Conservation (phyloP, 1,140 invertebrate genomes). For the Catajapyx aquilonaris region DNA sequence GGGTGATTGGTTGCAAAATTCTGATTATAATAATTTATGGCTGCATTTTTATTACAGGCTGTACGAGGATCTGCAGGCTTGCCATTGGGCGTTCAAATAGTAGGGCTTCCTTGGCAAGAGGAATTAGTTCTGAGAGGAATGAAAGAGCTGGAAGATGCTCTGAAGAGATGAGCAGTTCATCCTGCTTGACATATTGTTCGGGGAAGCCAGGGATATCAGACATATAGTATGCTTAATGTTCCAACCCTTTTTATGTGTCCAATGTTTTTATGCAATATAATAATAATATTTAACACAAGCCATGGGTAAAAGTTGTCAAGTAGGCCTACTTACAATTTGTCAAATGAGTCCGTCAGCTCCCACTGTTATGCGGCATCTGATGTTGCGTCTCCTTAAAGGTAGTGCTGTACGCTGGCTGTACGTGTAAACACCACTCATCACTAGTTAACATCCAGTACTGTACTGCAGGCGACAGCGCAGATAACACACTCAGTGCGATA, state of each 20-base stretch:
- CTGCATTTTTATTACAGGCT: slow-evolving; percentile 9
- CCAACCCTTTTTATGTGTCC: not conserved
- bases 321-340: no score
- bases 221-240: not conserved
- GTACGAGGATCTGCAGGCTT: slow-evolving; percentile 15
- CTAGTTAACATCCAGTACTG: no score
- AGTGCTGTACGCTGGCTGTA: no score
- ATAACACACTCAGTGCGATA: no score
- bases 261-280: not conserved
- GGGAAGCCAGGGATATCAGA: not conserved
- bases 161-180: slow-evolving; percentile 4
- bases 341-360: no score
- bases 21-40: not conserved
- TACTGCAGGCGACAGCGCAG: no score
- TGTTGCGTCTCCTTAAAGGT: no score
- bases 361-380: no score
- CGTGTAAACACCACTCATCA: no score
- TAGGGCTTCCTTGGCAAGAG: slow-evolving; percentile 20
- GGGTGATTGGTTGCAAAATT: not conserved
- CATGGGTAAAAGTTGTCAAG: not conserved
- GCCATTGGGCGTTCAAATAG: slow-evolving; percentile 20
- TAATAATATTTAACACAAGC: not conserved
- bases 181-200: not conserved
- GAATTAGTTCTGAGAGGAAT: slow-evolving; percentile 18
- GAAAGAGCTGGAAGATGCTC: slow-evolving; percentile 13